Evolutionary conservation across 2,888 invertebrate genomes (phyloP).

Genomic region (Sclerodermus sp.): DNA sequence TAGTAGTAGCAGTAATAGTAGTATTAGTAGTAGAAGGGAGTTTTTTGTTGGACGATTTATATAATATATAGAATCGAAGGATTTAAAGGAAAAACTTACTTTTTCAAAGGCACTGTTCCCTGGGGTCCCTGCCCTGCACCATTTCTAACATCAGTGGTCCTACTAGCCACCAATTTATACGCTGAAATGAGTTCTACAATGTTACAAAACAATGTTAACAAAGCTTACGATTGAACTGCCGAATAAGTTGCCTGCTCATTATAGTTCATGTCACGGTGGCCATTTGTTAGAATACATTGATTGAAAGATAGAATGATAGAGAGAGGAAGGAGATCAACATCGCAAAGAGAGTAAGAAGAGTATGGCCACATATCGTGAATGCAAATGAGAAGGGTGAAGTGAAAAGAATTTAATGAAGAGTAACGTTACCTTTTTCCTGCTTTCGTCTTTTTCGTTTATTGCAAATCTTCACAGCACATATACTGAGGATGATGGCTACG

Average conservation of each 20-base stretch:
- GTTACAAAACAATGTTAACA: slow-evolving; percentile 52
- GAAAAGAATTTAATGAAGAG: no score
- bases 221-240: no score
- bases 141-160: slow-evolving; percentile 91
- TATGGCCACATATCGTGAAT: no score
- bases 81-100: slow-evolving; percentile 75
- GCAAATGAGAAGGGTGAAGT: no score
- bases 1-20: slow-evolving; percentile 17
- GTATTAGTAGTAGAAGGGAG: slow-evolving; percentile 28
- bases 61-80: no score
- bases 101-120: slow-evolving; percentile 97
- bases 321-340: no score
- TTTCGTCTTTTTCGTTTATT: slow-evolving; percentile 95
- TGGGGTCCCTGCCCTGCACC: slow-evolving; percentile 71
- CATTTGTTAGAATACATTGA: no score
- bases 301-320: no score
- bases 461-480: slow-evolving; percentile 97
- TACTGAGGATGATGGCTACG: slow-evolving; percentile 94
- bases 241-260: no score
- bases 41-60: slow-evolving; percentile 27
- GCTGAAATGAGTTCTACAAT: slow-evolving; percentile 73
- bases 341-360: no score
- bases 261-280: no score
- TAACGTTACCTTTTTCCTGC: slow-evolving; percentile 92
- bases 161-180: slow-evolving; percentile 98